Evolutionary conservation across 2,113 vertebrate genomes (phyloP).

Genomic region (Zeus faber): DNA sequence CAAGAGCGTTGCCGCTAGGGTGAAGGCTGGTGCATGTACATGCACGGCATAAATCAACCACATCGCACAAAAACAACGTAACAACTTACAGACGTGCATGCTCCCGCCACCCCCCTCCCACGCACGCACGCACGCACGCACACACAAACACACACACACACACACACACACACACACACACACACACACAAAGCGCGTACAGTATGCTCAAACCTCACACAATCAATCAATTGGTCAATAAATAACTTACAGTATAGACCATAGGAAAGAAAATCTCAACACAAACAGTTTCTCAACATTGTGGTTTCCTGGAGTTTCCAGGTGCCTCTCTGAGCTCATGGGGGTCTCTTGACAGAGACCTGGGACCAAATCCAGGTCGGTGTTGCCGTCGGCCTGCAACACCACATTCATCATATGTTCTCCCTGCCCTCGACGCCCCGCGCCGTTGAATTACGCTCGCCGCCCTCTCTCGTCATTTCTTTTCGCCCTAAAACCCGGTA

Average conservation of each 20-base stretch:
- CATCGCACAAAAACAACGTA: background rate
- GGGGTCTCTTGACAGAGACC: slow-evolving; percentile 28
- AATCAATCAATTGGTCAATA: slow-evolving; percentile 13
- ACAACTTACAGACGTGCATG: no score
- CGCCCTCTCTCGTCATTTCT: no score
- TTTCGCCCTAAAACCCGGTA: no score
- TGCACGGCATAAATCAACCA: background rate
- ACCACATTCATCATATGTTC: slow-evolving; percentile 34
- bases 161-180: slow-evolving; percentile 6
- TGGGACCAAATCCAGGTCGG: slow-evolving; percentile 36
- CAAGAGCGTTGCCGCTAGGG: background rate
- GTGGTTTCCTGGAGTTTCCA: no score
- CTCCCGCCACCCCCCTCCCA: no score
- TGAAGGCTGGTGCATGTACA: background rate
- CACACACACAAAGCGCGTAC: slow-evolving; percentile 17
- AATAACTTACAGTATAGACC: slow-evolving; percentile 6
- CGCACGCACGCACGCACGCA: background rate
- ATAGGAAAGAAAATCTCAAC: slow-evolving; percentile 12
- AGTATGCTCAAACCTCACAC: no score
- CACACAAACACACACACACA: slow-evolving; percentile 2
- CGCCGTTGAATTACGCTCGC: no score
- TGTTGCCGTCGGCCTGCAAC: slow-evolving; percentile 25
- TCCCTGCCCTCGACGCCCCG: no score
- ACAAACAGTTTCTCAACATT: slow-evolving; percentile 19
- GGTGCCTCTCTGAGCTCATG: slow-evolving; percentile 30